Evolutionary conservation across 2,113 vertebrate genomes (phyloP), one percentile per base, ranked within the genome.

Genomic region (Symphodus melops): DNA sequence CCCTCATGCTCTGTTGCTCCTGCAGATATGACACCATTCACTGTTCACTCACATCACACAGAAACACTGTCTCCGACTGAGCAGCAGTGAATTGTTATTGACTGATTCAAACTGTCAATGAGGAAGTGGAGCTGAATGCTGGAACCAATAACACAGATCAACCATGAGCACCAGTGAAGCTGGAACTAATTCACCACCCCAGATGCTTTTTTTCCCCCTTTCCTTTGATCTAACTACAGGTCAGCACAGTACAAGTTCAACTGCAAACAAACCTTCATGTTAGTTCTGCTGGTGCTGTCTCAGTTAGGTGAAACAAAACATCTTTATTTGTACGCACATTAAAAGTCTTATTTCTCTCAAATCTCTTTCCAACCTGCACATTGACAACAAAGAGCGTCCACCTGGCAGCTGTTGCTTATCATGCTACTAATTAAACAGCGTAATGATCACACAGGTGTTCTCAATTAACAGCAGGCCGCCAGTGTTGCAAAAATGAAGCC

Each of bases 41-140:
- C 44, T 25, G 48, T 52, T 66, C 17, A 2, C 56, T 46, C 42
- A 13, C 51, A 63, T 75, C 79, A 42, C 79, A 42, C 5, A 56
- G 60, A 28, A 57, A 72, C 44, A 5, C 66, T 75, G 67, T 82
- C 66, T 68, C 39, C 19, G 12, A 51, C 56, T 20, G 49, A 52
- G 64, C 3, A 53, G 68, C 72, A 64, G 33, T 9, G 56, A 64
- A 62, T 72, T 8, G 33, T 61, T 61, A 74, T 56, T 46, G 84
- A 85, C 51, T 71, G 58, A 78, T 72, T 75, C 57, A n/a, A 25
- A 66, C 68, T 65, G 87, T 81, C 79, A 41, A 0, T 60, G 63
- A 53, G 39, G 19, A 64, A 72, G 61, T 0, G 16, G 64, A 57
- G 63, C 57, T 44, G 17, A 21, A 28, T 28, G 74, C 71, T 72